phyloP scores from a whole-genome alignment of 35 echinoderm and acorn worm genomes.

The Heliocidaris tuberculata region DNA sequence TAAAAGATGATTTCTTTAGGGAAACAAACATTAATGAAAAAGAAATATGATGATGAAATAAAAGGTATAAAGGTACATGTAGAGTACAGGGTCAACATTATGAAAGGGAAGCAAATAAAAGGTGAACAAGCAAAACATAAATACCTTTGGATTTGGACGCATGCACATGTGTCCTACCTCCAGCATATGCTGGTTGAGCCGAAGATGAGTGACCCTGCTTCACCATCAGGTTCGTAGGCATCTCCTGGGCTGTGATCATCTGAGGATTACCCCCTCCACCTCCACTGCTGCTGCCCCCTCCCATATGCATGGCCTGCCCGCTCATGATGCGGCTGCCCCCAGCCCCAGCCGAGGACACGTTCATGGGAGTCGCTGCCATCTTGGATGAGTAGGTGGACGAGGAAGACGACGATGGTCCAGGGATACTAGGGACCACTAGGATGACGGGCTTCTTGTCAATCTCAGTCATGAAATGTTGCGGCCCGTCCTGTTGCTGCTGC shows the following conservation, averaged over 20 bases:
- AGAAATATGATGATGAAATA: not conserved
- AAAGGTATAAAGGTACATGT: not conserved
- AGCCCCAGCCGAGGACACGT: not conserved
- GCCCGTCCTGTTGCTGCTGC: slow-evolving; percentile 2
- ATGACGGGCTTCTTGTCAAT: slow-evolving; percentile 41
- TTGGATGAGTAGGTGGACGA: not conserved
- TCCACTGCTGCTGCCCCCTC: not conserved
- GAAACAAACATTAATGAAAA: too few relatives aligned
- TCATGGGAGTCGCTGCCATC: slow-evolving; percentile 29
- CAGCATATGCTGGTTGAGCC: slow-evolving; percentile 17
- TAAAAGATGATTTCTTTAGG: too few relatives aligned
- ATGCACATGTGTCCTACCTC: slow-evolving; percentile 46
- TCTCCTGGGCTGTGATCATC: not conserved
- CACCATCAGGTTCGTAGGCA: slow-evolving; percentile 23
- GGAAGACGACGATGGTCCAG: slow-evolving; percentile 9
- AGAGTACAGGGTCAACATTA: not conserved
- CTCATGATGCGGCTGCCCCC: not conserved
- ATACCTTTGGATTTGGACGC: slow-evolving; percentile 15
- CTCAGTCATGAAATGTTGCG: slow-evolving; percentile 35
- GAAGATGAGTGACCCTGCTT: not conserved
- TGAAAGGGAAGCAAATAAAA: slow-evolving; percentile 10
- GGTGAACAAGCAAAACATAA: slow-evolving; percentile 18
- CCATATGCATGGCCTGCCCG: slow-evolving; percentile 41
- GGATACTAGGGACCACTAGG: slow-evolving; percentile 36
- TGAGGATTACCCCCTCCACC: not conserved